Evolutionary conservation across 1,140 invertebrate species (phyloP).

Genomic region (Calosoma granatense): DNA sequence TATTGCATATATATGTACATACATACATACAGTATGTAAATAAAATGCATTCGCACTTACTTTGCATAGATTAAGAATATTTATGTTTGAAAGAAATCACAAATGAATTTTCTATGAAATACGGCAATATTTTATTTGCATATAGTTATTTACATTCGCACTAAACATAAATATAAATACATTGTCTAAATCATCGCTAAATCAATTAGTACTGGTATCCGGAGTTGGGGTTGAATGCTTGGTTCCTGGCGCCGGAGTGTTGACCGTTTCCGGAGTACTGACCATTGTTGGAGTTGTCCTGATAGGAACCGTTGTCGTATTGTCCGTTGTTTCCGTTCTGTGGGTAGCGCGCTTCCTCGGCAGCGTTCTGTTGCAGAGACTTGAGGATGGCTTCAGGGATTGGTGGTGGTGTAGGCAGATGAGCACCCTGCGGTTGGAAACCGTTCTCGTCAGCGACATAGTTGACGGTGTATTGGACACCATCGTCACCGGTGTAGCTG

Average conservation of each 20-base stretch:
- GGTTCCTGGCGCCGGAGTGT: neutral
- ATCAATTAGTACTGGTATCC: neutral
- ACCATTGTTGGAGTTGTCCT: neutral
- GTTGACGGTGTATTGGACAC: slow-evolving; percentile 40
- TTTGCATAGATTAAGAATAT: too few relatives aligned
- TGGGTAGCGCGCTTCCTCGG: slow-evolving; percentile 27
- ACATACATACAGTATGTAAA: too few relatives aligned
- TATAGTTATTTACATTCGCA: too few relatives aligned
- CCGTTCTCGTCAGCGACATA: slow-evolving; percentile 57
- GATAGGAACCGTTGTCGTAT: neutral
- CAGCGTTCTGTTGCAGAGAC: slow-evolving; percentile 26
- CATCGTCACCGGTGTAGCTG: slow-evolving; percentile 48
- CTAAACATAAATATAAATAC: too few relatives aligned
- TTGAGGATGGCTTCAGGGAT: slow-evolving; percentile 52
- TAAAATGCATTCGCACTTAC: too few relatives aligned
- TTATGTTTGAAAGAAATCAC: too few relatives aligned
- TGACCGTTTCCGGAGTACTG: neutral
- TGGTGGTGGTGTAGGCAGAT: slow-evolving; percentile 51
- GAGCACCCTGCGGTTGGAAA: slow-evolving; percentile 45
- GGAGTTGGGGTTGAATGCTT: neutral
- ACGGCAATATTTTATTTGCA: too few relatives aligned
- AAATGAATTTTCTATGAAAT: too few relatives aligned
- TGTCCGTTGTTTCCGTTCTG: too few relatives aligned
- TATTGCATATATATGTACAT: too few relatives aligned
- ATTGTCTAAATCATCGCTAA: too few relatives aligned